These are phyloP conservation scores for Leptinotarsa undecemlineata DNA, from an alignment of 1,140 invertebrate genomes.

Conservation along the genomic window DNA sequence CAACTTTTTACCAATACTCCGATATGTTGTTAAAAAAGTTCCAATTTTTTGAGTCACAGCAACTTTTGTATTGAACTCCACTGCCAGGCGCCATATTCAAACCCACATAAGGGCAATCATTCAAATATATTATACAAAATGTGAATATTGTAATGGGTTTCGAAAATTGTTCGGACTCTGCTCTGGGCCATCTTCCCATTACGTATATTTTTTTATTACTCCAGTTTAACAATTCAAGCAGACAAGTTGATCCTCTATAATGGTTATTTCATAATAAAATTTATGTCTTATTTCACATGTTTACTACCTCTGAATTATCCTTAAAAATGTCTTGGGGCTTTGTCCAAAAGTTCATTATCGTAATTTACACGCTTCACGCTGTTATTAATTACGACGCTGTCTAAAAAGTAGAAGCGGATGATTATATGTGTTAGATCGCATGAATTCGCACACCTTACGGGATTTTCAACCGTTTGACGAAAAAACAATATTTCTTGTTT, in stretches of 20 bases:
- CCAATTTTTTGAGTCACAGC: too few relatives aligned
- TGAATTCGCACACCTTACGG: not conserved
- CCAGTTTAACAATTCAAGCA: not conserved
- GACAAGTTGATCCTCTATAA: not conserved
- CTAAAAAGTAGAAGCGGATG: not conserved
- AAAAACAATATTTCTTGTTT: too few relatives aligned
- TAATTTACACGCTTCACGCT: slow-evolving; percentile 1
- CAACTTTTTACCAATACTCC: too few relatives aligned
- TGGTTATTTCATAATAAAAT: not conserved
- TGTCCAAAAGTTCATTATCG: not conserved
- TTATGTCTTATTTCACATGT: not conserved
- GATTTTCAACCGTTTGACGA: too few relatives aligned
- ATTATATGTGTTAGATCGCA: not conserved
- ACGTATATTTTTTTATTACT: not conserved
- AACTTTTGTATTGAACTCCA: too few relatives aligned
- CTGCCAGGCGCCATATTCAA: too few relatives aligned
- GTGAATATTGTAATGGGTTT: too few relatives aligned
- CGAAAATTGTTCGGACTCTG: too few relatives aligned
- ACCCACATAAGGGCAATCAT: too few relatives aligned
- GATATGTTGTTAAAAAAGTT: too few relatives aligned
- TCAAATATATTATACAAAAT: too few relatives aligned
- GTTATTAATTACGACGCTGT: not conserved
- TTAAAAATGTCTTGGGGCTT: not conserved
- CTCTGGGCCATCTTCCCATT: too few relatives aligned
- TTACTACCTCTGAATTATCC: not conserved